A percentile compares a stretch with the other conserved stretches of the same genome.
Evolutionary conservation across 2,797 vertebrate genomes (phyloP).

Genomic region (Eleutherodactylus coqui): DNA sequence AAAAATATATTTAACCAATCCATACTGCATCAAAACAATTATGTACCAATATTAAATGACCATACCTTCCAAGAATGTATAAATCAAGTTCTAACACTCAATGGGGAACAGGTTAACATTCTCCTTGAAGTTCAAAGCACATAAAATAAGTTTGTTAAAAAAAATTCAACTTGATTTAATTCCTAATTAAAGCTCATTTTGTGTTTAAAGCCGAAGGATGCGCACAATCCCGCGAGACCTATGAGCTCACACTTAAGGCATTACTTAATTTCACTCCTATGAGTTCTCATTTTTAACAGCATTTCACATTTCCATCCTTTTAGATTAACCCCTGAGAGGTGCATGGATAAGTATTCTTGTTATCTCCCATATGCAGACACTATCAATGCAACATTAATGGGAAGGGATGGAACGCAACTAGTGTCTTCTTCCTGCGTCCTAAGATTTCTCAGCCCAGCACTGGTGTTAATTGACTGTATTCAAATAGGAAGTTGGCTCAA

Average conservation of each 20-base stretch:
- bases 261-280: slow-evolving; percentile 71
- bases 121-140: slow-evolving; percentile 71
- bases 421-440: slow-evolving; percentile 57
- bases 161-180: slow-evolving; percentile 70
- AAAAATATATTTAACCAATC: background rate
- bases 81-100: background rate
- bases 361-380: slow-evolving; percentile 62
- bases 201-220: slow-evolving; percentile 71
- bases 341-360: slow-evolving; percentile 65
- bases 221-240: slow-evolving; percentile 71
- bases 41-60: slow-evolving; percentile 2
- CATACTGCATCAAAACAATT: background rate
- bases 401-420: slow-evolving; percentile 46
- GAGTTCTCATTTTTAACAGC: slow-evolving; percentile 68
- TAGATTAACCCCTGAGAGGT: slow-evolving; percentile 68
- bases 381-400: slow-evolving; percentile 49
- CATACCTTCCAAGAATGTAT: background rate
- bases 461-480: slow-evolving; percentile 63
- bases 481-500: slow-evolving; percentile 45
- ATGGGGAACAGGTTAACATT: slow-evolving; percentile 65
- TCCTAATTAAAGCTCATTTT: slow-evolving; percentile 75
- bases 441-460: slow-evolving; percentile 57
- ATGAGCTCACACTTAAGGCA: slow-evolving; percentile 67
- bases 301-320: slow-evolving; percentile 66
- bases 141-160: slow-evolving; percentile 67